Evolutionary conservation across 2,888 invertebrate species (phyloP), one percentile per base, ranked within the genome.

Genomic region (Epirrhoe tristata): DNA sequence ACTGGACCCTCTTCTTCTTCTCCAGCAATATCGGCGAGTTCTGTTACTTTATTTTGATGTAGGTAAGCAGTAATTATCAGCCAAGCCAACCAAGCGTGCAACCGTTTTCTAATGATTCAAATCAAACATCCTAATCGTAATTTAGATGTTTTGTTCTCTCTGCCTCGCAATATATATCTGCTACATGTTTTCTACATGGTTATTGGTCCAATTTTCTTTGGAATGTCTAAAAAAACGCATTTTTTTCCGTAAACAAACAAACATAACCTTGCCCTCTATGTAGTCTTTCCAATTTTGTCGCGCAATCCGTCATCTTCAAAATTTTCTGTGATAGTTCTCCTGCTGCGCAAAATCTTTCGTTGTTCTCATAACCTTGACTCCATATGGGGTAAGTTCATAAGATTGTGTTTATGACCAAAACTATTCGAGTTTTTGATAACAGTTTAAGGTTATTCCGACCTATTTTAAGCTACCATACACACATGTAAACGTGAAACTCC

Each of bases 301-400:
- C 58, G 0, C 58, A 43, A 68, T 12, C 70, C 63, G 73, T 73
- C 73, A 58, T 65, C 57, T 55, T 17, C 34, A 64, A 72, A 69
- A 61, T 65, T 60, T 17, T 17, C 58, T 51, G 58, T 69, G 36
- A 54, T 53, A 61, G 32, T 32, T n/a, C 34, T 16, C 36, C n/a
- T 24, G 55, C 52, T 59, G 50, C 57, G 54, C 48, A 50, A 56
- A 67, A 57, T 63, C 58, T 61, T 34, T 24, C 12, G 54, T 50
- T 32, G 24, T 39, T 32, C 10, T 34, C 7, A 7, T 39, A 10
- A 5, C 7, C 8, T 34, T 43, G 39, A 39, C 34, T 32, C 0
- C 24, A n/a, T 24, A 2, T 32, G 12, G 12, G 4, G 12, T n/a
- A 31, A 31, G 31, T 17, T 14, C 14, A 6, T 17, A 43, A 4